Base-by-base conservation (phyloP, 2,113 vertebrate species). In the Anas platyrhynchos region DNA sequence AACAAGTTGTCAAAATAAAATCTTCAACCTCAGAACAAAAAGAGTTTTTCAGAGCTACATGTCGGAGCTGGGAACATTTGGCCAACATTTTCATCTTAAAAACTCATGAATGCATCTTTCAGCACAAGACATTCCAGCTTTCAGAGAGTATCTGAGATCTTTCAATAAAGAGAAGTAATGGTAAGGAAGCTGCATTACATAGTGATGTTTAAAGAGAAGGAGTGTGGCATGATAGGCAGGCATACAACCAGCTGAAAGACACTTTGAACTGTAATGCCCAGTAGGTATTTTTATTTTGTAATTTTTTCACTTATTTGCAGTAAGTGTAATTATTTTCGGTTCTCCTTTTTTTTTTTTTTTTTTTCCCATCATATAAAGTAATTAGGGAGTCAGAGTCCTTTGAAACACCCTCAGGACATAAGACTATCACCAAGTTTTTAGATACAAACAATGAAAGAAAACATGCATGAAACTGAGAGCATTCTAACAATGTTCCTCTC, bases 31-130 rank as follows among this genome's bases (percentile, higher is more conserved):
- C 50, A 73, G n/a, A 94, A 25, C 66, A 34, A 0, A 0, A 44
- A 26, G 52, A 72, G 38, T 11, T 92, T 94, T 66, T 93, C 80
- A 91, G 38, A 93, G 73, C n/a, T 86, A 58, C 44, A 89, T 55
- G 69, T 94, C 61, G 44, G 38, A 81, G 43, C 44, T 62, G 21
- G 69, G n/a, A 91, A 82, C 43, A 56, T 22, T 55, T 73, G 17
- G 13, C 67, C 74, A 36, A 11, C 34, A 54, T 59, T 74, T 86
- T 48, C 32, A 56, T 13, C 83, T 62, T 65, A 75, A 56, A 86
- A 86, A 44, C 8, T 46, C 43, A 56, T 72, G 56, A 94, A 56
- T 3, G 1, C 20, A 56, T 73, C 62, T 84, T 88, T 90, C 41
- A 58, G 17, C 34, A 78, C 0, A 3, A 72, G n/a, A 61, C 32